A percentile compares a stretch with the other conserved stretches of the same genome.
Evolutionary conservation across 2,113 vertebrate genomes (phyloP).

Genomic region (Pedetes capensis): DNA sequence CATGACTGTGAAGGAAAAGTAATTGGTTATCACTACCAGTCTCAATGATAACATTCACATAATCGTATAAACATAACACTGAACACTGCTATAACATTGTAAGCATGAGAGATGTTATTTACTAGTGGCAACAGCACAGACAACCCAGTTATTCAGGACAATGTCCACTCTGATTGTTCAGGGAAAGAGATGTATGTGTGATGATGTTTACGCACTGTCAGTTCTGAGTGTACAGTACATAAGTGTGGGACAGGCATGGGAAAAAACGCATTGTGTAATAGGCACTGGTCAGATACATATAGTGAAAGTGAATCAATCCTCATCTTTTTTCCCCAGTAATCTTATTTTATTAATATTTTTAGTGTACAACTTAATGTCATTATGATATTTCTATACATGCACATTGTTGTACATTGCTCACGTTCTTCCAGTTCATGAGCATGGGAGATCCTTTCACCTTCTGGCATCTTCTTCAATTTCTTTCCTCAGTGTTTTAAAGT

Average conservation of each 20-base stretch:
- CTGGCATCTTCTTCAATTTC: too few species aligned
- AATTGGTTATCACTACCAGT: neutral
- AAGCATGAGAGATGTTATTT: too few species aligned
- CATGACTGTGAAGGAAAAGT: neutral
- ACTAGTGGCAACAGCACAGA: rapidly evolving
- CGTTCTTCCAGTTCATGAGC: too few species aligned
- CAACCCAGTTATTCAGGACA: neutral
- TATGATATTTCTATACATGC: neutral
- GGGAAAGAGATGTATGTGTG: neutral
- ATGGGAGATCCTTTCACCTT: too few species aligned
- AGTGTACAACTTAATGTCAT: too few species aligned
- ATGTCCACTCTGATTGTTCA: too few species aligned
- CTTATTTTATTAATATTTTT: too few species aligned
- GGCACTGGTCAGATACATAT: rapidly evolving
- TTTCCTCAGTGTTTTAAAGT: too few species aligned
- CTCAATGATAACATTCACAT: neutral
- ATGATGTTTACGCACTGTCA: neutral
- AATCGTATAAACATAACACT: neutral
- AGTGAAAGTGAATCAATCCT: neutral
- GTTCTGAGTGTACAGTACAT: neutral
- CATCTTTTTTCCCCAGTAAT: too few species aligned
- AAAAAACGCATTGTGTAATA: too few species aligned
- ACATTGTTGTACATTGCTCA: too few species aligned
- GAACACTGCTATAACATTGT: neutral
- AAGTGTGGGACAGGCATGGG: rapidly evolving